Base-by-base conservation (phyloP, 2,113 vertebrate genomes). In the Sciurus niger region DNA sequence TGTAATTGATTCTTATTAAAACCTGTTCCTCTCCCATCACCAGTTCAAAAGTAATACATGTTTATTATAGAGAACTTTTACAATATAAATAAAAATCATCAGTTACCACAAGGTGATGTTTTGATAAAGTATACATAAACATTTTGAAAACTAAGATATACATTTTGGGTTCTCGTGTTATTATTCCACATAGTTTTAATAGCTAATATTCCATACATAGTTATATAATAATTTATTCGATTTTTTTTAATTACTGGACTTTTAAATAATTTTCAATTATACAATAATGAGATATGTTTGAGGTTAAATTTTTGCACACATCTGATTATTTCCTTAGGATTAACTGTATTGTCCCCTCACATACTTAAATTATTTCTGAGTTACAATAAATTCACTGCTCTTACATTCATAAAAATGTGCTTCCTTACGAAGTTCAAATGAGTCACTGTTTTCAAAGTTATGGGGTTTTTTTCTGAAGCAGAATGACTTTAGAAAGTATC, bases 351-450 rank as follows among this genome's bases (percentile, higher is more conserved):
- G 8, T 37, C 13, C n/a, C 40, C 34, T 67, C n/a, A n/a, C 14
- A 43, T 16, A 7, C 24, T 93, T 53, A 94, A 85, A 78, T 48
- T 43, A 85, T 20, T 67, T 76, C 40, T 73, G 32, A 95, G 93
- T 48, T 60, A 76, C 67, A 73, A 46, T 89, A 74, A 90, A 65
- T 74, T 65, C 79, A 68, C 13, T 97, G 65, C n/a, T 84, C 37
- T 90, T 88, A 90, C 93, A 92, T 3, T 20, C 51, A 94, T 32
- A 46, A 95, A 87, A 84, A 28, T 37, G 28, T 30, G 46, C 30
- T 87, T 90, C n/a, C 65, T 94, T 82, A 34, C 84, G 70, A 95
- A 96, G 84, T 77, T 87, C 24, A 48, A 74, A 94, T 83, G n/a
- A 84, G 89, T 60, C 30, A 84, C 90, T 24, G 32, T 4, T 58